phyloP scores from a whole-genome alignment of 2,888 invertebrate genomes.

The Luperina testacea region DNA sequence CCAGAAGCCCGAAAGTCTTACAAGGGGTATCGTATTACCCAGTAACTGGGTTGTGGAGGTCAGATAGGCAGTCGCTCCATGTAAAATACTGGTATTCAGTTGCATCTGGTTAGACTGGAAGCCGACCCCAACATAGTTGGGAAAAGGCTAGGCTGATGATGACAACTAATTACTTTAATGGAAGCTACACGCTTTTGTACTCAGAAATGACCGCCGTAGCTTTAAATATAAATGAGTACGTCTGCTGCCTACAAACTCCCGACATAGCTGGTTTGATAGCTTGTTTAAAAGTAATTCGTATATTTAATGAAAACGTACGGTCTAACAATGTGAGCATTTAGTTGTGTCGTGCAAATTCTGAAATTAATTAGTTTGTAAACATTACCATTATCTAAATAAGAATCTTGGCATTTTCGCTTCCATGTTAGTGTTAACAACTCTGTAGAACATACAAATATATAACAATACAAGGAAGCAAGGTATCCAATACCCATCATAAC shows the following conservation, averaged over 20 bases:
- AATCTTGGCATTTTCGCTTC: neutral
- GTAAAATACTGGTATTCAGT: too few relatives aligned
- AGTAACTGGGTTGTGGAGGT: too few relatives aligned
- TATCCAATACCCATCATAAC: constrained; percentile 16
- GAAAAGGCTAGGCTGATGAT: too few relatives aligned
- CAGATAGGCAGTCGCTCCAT: too few relatives aligned
- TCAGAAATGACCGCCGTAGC: constrained; percentile 25
- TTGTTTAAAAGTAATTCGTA: constrained; percentile 6
- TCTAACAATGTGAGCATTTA: neutral
- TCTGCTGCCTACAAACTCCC: constrained; percentile 6
- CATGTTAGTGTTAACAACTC: neutral
- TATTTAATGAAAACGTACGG: constrained; percentile 5
- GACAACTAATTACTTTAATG: constrained; percentile 47
- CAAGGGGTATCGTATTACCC: too few relatives aligned
- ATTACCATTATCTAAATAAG: neutral
- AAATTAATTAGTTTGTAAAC: neutral
- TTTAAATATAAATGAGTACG: constrained; percentile 30
- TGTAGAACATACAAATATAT: neutral
- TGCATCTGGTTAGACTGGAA: too few relatives aligned
- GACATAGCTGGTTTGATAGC: constrained; percentile 24
- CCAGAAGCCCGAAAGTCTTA: too few relatives aligned
- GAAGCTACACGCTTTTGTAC: constrained; percentile 42
- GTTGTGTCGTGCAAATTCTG: neutral
- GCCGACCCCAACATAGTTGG: too few relatives aligned
- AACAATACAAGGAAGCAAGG: constrained; percentile 13